Percentiles rank a stretch among this genome's conserved stretches.
phyloP scores from a whole-genome alignment of 30 jellyfish, hydroid and myxozoan genomes.

The Hydractinia echinata region DNA sequence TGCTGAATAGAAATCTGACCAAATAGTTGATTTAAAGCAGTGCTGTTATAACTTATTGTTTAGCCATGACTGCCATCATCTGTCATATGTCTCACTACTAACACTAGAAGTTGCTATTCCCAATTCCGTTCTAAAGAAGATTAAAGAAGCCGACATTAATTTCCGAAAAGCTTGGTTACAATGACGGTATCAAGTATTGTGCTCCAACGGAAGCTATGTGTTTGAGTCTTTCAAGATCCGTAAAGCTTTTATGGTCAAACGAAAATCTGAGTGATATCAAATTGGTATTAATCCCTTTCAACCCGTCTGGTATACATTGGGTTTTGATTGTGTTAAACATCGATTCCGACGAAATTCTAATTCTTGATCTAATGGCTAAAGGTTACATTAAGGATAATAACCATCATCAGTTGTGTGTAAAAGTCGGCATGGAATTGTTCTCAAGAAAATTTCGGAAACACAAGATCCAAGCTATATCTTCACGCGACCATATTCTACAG shows the following conservation, averaged over 20 bases:
- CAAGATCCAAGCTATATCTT: neutral
- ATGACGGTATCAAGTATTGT: neutral
- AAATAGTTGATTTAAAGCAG: no score
- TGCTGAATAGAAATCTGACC: no score
- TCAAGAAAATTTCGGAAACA: slow-evolving; percentile 1
- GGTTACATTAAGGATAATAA: neutral
- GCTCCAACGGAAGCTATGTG: slow-evolving; percentile 22
- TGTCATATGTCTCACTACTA: neutral
- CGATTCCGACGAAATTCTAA: neutral
- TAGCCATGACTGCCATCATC: neutral
- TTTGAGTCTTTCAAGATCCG: neutral
- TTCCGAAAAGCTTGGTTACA: no score
- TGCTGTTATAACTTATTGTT: no score
- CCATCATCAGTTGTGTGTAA: neutral
- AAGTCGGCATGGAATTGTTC: neutral
- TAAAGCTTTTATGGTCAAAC: slow-evolving; percentile 31
- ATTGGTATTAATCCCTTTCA: slow-evolving; percentile 21
- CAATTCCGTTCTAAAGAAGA: no score
- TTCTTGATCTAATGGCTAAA: slow-evolving; percentile 19
- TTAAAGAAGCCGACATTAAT: no score
- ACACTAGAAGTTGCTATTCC: no score
- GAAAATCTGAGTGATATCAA: neutral
- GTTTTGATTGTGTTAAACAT: slow-evolving; percentile 4
- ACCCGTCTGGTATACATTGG: slow-evolving; percentile 28
- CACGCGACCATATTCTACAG: slow-evolving; percentile 38